phyloP scores from a whole-genome alignment of 2,888 invertebrate species.

The Caenorhabditis sinica region DNA sequence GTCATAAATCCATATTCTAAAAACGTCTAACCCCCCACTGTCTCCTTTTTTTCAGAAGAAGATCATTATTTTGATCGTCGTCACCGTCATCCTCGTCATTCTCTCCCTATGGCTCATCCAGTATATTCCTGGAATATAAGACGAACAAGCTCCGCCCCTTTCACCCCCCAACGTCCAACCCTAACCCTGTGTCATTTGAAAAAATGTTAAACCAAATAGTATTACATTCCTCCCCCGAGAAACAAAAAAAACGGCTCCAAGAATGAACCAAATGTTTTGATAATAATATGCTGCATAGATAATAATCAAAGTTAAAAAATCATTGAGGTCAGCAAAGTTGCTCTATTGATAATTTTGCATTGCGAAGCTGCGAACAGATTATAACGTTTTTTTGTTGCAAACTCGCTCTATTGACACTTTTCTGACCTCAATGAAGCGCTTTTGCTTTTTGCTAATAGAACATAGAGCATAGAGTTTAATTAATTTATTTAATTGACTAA shows the following conservation, averaged over 20 bases:
- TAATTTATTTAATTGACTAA: too few species aligned
- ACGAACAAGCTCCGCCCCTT: background rate
- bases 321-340: too few species aligned
- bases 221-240: background rate
- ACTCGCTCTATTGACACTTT: too few species aligned
- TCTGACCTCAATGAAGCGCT: too few species aligned
- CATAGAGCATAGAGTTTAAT: too few species aligned
- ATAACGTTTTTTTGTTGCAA: too few species aligned
- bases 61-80: constrained; percentile 94
- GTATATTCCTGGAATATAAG: constrained; percentile 64
- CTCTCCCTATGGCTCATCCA: constrained; percentile 84
- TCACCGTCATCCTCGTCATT: constrained; percentile 90
- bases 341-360: too few species aligned
- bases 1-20: constrained; percentile 1
- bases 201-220: constrained; percentile 3
- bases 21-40: constrained; percentile 1
- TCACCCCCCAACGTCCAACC: constrained; percentile 11
- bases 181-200: constrained; percentile 31
- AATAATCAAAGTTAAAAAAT: too few species aligned
- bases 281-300: background rate
- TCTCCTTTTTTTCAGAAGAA: constrained; percentile 88
- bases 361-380: too few species aligned
- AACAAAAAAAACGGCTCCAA: constrained; percentile 51
- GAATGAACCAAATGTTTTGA: constrained; percentile 43
- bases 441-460: too few species aligned